Evolutionary conservation across 2,113 vertebrate species (phyloP).

Genomic region (Vombatus ursinus): DNA sequence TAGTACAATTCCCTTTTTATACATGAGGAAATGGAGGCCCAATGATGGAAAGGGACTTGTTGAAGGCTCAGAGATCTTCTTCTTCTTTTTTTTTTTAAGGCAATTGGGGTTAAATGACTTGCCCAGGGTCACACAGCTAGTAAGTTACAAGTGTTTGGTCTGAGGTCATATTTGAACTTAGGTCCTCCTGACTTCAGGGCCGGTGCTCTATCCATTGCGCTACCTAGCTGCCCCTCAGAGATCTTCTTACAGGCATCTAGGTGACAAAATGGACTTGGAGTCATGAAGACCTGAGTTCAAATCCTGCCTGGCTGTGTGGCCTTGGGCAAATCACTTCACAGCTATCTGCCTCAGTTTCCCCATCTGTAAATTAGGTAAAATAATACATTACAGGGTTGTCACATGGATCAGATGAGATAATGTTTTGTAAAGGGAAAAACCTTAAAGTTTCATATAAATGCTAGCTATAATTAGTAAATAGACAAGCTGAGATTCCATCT

Average conservation of each 20-base stretch:
- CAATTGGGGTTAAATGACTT: no score
- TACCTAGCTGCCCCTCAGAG: no score
- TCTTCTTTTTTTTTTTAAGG: no score
- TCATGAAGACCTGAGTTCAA: background rate
- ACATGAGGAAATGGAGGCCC: background rate
- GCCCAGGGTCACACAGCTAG: no score
- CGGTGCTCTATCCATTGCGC: no score
- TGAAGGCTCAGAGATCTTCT: background rate
- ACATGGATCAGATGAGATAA: background rate
- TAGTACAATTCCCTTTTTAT: background rate
- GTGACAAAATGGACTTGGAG: background rate
- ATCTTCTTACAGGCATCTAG: background rate
- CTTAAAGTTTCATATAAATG: background rate
- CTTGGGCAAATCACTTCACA: background rate
- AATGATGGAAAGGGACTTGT: background rate
- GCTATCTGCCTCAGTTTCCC: background rate
- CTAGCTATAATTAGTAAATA: background rate
- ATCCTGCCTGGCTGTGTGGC: background rate
- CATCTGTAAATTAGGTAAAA: background rate
- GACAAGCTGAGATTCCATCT: no score
- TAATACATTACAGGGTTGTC: background rate
- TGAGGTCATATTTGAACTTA: no score
- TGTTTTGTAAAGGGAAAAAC: background rate
- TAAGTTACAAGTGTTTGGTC: no score
- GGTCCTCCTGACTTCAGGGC: no score